Conservation (phyloP, 92 coral and sea anemone genomes). For the Paragorgia papillata region DNA sequence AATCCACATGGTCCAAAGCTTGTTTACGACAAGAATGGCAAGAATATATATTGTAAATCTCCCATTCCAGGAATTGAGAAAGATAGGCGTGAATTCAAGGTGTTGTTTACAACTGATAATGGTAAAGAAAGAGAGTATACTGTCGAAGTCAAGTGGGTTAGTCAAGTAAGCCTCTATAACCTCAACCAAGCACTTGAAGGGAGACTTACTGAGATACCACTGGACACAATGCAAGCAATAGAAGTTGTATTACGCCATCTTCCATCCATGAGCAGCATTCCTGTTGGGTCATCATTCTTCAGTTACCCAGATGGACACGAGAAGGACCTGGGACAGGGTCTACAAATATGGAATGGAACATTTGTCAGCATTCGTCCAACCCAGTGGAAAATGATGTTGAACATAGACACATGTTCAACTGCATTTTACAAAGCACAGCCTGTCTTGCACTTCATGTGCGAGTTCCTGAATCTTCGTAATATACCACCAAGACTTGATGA, state of each 20-base stretch:
- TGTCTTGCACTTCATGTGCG: slow-evolving; percentile 80
- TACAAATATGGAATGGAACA: slow-evolving; percentile 81
- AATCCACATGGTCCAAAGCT: slow-evolving; percentile 82
- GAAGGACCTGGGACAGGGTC: slow-evolving; percentile 68
- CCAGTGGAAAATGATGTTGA: slow-evolving; percentile 91
- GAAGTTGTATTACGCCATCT: slow-evolving; percentile 75
- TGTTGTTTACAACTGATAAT: slow-evolving; percentile 24
- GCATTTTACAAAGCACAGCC: slow-evolving; percentile 97
- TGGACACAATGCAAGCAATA: slow-evolving; percentile 74
- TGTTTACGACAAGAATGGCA: slow-evolving; percentile 88
- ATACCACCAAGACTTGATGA: slow-evolving; percentile 61
- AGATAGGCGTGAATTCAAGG: slow-evolving; percentile 38
- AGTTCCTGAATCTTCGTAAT: slow-evolving; percentile 51
- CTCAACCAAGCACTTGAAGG: slow-evolving; percentile 89
- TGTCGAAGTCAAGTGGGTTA: slow-evolving; percentile 91
- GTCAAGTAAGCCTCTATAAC: slow-evolving; percentile 79
- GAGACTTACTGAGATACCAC: slow-evolving; percentile 68
- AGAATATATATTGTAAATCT: slow-evolving; percentile 79
- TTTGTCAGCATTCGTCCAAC: slow-evolving; percentile 86
- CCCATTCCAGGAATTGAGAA: slow-evolving; percentile 78
- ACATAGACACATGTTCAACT: slow-evolving; percentile 90
- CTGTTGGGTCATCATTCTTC: slow-evolving; percentile 83
- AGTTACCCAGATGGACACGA: slow-evolving; percentile 52
- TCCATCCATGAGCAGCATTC: slow-evolving; percentile 64
- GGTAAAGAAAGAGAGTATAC: slow-evolving; percentile 44